Conservation (phyloP, 1,140 invertebrate genomes). For the Muscidifurax raptorellus region DNA sequence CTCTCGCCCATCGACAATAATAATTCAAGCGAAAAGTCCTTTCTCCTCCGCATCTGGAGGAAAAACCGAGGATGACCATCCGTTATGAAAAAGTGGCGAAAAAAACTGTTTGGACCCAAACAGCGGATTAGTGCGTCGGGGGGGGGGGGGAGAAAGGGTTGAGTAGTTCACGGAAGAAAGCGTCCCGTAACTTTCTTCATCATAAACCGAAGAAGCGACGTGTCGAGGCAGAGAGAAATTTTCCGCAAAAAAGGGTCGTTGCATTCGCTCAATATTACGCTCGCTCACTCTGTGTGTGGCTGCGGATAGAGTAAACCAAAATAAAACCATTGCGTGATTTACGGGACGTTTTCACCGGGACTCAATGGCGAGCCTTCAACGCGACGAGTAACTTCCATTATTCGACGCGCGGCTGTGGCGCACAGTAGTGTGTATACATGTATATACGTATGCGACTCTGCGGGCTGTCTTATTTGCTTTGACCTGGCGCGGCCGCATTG, state of each 20-base stretch:
- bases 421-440: background rate
- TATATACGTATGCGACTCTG: background rate
- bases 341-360: constrained; percentile 50
- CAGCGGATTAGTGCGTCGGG: constrained; percentile 5
- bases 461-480: constrained; percentile 19
- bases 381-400: constrained; percentile 37
- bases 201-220: constrained; percentile 42
- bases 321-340: constrained; percentile 63
- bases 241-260: background rate
- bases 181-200: constrained; percentile 16
- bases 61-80: background rate
- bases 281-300: background rate
- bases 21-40: constrained; percentile 22
- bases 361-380: constrained; percentile 1
- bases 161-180: background rate
- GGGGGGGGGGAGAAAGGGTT: constrained; percentile 28
- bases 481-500: constrained; percentile 4
- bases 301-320: constrained; percentile 55
- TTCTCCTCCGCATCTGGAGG: background rate
- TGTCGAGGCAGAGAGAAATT: constrained; percentile 17
- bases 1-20: background rate
- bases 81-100: background rate
- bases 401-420: background rate
- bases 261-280: background rate
- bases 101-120: constrained; percentile 27